Base-by-base conservation (phyloP, 2,113 vertebrate genomes). In the Tamias sibiricus region DNA sequence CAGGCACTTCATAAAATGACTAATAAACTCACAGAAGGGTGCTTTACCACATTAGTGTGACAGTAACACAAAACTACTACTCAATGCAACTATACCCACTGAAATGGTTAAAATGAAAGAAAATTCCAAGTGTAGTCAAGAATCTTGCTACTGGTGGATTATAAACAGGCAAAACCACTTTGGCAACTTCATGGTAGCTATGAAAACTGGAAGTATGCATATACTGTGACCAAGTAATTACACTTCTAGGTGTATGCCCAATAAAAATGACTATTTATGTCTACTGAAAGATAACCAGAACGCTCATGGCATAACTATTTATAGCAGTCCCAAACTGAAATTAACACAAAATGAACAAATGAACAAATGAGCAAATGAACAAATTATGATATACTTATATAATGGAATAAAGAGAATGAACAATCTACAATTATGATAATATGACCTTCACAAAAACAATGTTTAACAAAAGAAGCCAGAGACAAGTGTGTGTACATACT, bases 21-120 rank as follows among this genome's bases (percentile, higher is more conserved):
- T 28, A 89, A 75, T 64, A 30, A 89, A 30, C 12, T 19, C 54
- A 68, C 14, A 37, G 68, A 49, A 69, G 84, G 12, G 16, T 40
- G 26, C 35, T 94, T 68, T 75, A 91, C 24, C 28, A 75, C 20
- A 35, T 52, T 14, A 89, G 28, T 40, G 30, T 66, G 68, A 42
- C 9, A 4, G 32, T 71, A 82, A 94, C 49, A 54, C 40, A 83
- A 76, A 44, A 91, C 22, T 16, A 77, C 24, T 30, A 40, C 37
- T n/a, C 3, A 42, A 54, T 40, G 59, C 17, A 59, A 88, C 59
- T 82, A 42, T 22, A 81, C 11, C 7, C 32, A 79, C 17, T 84
- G 26, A 24, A 85, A 81, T 76, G n/a, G 77, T 47, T 87, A 91
- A 94, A 87, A 91, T 54, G 44, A 64, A 42, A 95, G 47, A 77